These are phyloP conservation scores for Colostygia pectinataria DNA, from an alignment of 2,888 invertebrate genomes.

Conservation along the genomic window DNA sequence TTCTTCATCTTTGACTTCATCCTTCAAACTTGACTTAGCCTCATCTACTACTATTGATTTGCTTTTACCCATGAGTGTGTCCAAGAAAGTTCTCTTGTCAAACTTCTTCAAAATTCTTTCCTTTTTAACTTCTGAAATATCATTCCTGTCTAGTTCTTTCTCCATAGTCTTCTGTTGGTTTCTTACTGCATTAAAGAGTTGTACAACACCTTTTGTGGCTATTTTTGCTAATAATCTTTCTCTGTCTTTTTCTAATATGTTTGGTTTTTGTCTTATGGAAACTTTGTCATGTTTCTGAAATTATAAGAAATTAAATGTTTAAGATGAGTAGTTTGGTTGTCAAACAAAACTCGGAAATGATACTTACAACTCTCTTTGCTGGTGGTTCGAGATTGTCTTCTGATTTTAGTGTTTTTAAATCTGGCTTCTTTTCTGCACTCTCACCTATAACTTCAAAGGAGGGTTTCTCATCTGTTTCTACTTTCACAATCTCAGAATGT, in stretches of 20 bases:
- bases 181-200: constrained; percentile 95
- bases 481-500: constrained; percentile 79
- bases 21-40: constrained; percentile 55
- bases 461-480: constrained; percentile 69
- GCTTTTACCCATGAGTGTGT: constrained; percentile 89
- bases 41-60: constrained; percentile 80
- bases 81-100: constrained; percentile 89
- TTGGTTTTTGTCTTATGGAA: constrained; percentile 88
- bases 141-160: constrained; percentile 86
- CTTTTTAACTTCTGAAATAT: constrained; percentile 89
- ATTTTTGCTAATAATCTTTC: constrained; percentile 91
- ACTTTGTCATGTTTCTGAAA: constrained; percentile 85
- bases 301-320: constrained; percentile 12
- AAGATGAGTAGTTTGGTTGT: too few relatives aligned
- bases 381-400: constrained; percentile 52
- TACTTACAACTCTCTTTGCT: constrained; percentile 63
- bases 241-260: constrained; percentile 88
- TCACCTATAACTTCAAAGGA: constrained; percentile 88
- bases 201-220: constrained; percentile 96
- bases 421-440: constrained; percentile 68
- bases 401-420: constrained; percentile 52
- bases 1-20: constrained; percentile 67
- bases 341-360: background rate
- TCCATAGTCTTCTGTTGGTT: constrained; percentile 91
- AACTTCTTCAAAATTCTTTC: constrained; percentile 90